phyloP scores from a whole-genome alignment of 1,140 invertebrate species.

The Drosophila setifemur region DNA sequence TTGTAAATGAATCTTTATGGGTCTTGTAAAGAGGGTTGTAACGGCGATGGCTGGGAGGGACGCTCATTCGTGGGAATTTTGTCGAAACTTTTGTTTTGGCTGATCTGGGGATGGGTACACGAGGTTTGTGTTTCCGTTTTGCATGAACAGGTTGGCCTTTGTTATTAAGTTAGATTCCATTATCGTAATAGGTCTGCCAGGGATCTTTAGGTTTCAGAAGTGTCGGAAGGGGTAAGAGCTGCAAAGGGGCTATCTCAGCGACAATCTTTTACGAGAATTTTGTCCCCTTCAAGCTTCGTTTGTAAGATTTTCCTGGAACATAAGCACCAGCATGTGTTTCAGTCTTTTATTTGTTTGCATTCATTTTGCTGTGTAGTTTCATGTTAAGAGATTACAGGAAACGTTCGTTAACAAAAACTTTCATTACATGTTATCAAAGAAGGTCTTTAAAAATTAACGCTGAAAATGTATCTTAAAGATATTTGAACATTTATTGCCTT shows the following conservation, averaged over 20 bases:
- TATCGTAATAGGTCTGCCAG: constrained; percentile 43
- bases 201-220: constrained; percentile 16
- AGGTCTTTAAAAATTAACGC: too few species aligned
- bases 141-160: constrained; percentile 57
- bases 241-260: constrained; percentile 10
- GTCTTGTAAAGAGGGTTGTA: constrained; percentile 22
- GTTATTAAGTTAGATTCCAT: constrained; percentile 41
- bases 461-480: too few species aligned
- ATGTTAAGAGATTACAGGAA: neutral
- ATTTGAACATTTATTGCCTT: too few species aligned
- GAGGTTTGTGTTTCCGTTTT: constrained; percentile 33
- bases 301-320: constrained; percentile 44
- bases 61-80: constrained; percentile 46
- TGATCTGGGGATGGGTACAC: constrained; percentile 23
- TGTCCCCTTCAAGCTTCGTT: constrained; percentile 28
- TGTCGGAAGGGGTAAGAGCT: neutral
- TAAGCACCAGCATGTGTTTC: constrained; percentile 35
- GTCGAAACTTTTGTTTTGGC: constrained; percentile 42
- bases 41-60: neutral
- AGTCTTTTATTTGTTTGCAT: constrained; percentile 12
- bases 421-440: too few species aligned
- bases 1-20: constrained; percentile 64
- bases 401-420: too few species aligned
- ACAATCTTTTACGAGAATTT: constrained; percentile 32
- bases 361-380: neutral